A percentile compares a stretch with the other conserved stretches of the same genome.
Evolutionary conservation across 2,888 invertebrate species (phyloP).

Genomic region (Chesias legatella): DNA sequence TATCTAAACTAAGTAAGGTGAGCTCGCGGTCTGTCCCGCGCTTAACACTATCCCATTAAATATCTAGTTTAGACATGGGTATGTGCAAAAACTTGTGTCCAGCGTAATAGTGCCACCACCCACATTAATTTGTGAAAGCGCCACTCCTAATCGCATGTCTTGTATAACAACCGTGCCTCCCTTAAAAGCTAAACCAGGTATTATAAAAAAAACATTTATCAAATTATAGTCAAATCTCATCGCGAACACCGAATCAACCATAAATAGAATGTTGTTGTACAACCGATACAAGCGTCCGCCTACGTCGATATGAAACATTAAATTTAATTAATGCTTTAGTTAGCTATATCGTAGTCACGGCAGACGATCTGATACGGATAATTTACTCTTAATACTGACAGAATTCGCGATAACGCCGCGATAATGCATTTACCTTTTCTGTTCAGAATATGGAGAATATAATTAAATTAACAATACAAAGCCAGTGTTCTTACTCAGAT

Average conservation of each 20-base stretch:
- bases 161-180: conserved; percentile 13
- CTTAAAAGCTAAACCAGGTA: conserved; percentile 16
- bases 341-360: conserved; percentile 55
- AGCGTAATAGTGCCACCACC: too few relatives aligned
- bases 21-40: too few relatives aligned
- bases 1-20: too few relatives aligned
- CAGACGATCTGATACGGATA: conserved; percentile 41
- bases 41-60: too few relatives aligned
- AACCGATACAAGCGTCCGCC: conserved; percentile 51
- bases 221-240: conserved; percentile 33
- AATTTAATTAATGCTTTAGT: conserved; percentile 61
- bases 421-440: conserved; percentile 20
- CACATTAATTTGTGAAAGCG: not conserved
- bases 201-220: conserved; percentile 24
- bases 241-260: conserved; percentile 46
- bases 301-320: conserved; percentile 48
- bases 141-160: conserved; percentile 1
- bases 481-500: conserved; percentile 4
- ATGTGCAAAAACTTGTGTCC: conserved; percentile 1
- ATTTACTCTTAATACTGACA: conserved; percentile 35
- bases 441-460: conserved; percentile 10
- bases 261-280: conserved; percentile 68
- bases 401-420: conserved; percentile 20
- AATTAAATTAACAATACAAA: not conserved
- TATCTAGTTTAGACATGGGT: too few relatives aligned